These are phyloP conservation scores for Drosophila cardini DNA, from an alignment of 1,140 invertebrate species.

Conservation along the genomic window DNA sequence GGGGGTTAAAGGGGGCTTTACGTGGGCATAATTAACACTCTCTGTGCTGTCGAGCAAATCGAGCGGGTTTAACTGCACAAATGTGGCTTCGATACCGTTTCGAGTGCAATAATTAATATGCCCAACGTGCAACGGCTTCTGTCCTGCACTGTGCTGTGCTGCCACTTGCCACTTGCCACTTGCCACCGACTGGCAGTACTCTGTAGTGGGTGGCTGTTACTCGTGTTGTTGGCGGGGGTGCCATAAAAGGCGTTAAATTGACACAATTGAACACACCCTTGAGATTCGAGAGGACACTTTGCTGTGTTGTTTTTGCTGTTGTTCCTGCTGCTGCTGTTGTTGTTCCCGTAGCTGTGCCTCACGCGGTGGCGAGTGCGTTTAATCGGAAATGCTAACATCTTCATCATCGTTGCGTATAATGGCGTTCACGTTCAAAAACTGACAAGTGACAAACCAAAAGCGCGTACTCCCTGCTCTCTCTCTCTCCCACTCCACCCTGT, in stretches of 20 bases:
- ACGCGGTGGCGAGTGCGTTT: slow-evolving; percentile 59
- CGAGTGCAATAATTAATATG: slow-evolving; percentile 76
- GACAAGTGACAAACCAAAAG: slow-evolving; percentile 49
- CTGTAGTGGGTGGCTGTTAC: slow-evolving; percentile 16
- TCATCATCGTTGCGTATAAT: slow-evolving; percentile 61
- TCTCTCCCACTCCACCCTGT: no score
- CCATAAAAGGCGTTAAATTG: slow-evolving; percentile 83
- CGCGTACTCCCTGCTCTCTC: slow-evolving; percentile 9
- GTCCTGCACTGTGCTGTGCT: not conserved
- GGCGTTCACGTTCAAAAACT: slow-evolving; percentile 45
- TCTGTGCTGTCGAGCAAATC: slow-evolving; percentile 56
- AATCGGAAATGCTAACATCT: slow-evolving; percentile 79
- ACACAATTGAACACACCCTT: slow-evolving; percentile 84
- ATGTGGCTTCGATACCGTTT: slow-evolving; percentile 24
- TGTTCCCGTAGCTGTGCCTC: not conserved
- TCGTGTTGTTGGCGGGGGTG: slow-evolving; percentile 47
- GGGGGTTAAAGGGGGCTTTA: no score
- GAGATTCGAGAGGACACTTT: slow-evolving; percentile 59
- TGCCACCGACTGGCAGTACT: no score
- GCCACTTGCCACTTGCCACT: not conserved
- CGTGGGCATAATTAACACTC: slow-evolving; percentile 74
- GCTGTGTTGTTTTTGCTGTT: slow-evolving; percentile 17
- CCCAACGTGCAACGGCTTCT: slow-evolving; percentile 61
- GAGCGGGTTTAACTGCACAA: slow-evolving; percentile 63
- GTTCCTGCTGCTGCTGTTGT: slow-evolving; percentile 49